phyloP scores from a whole-genome alignment of 2,113 vertebrate species.

The Trachemys scripta region DNA sequence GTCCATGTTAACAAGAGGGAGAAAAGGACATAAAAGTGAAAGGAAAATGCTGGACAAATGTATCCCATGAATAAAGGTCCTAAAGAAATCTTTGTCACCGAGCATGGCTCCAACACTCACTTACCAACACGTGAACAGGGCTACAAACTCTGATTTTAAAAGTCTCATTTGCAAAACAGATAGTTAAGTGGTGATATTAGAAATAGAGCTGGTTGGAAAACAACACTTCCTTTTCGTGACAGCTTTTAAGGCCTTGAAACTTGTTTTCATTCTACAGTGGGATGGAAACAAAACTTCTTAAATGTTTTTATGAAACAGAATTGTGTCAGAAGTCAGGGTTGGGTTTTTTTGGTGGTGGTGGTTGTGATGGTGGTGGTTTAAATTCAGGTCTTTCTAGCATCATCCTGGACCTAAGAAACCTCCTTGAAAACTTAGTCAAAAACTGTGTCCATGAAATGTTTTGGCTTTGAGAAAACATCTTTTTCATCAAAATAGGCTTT shows the following conservation, averaged over 20 bases:
- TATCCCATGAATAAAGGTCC: not conserved
- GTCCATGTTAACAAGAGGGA: not conserved
- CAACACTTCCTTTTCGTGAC: not conserved
- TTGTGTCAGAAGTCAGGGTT: not conserved
- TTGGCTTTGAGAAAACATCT: not conserved
- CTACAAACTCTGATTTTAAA: not conserved
- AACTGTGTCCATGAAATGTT: not conserved
- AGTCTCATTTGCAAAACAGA: not conserved
- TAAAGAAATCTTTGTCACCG: not conserved
- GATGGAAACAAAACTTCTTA: not conserved
- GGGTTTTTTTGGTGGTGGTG: too few relatives aligned
- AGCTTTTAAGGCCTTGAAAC: not conserved
- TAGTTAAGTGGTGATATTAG: not conserved
- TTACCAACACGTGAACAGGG: not conserved
- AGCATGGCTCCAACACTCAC: not conserved
- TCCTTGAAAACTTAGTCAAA: not conserved
- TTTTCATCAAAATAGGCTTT: not conserved
- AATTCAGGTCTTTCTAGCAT: not conserved
- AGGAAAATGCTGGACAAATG: not conserved
- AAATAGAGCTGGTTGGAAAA: not conserved
- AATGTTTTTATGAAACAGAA: not conserved
- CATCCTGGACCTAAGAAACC: not conserved
- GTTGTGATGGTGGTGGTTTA: too few relatives aligned
- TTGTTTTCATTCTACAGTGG: not conserved
- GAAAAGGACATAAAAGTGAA: not conserved